Evolutionary conservation across 2,797 vertebrate genomes (phyloP).

Genomic region (Anguilla obscura): DNA sequence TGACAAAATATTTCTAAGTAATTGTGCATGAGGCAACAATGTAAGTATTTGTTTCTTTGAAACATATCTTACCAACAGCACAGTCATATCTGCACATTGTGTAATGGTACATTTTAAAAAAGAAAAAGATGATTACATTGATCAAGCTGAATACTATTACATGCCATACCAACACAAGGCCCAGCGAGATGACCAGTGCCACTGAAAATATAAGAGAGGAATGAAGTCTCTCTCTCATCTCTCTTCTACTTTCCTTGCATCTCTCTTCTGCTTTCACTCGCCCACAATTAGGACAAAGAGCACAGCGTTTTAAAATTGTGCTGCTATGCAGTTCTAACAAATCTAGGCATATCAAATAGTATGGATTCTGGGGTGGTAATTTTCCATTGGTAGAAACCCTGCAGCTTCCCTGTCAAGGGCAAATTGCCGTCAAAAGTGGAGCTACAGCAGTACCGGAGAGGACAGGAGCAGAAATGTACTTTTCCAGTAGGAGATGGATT

Average conservation of each 20-base stretch:
- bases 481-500: neutral
- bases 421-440: neutral
- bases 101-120: neutral
- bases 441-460: neutral
- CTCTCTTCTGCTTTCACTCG: neutral
- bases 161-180: neutral
- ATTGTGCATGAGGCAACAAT: neutral
- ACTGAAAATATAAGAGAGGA: neutral
- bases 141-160: neutral
- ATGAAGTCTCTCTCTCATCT: neutral
- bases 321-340: neutral
- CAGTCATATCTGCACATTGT: neutral
- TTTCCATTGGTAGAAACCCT: neutral
- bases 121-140: neutral
- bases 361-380: neutral
- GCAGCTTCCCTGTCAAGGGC: constrained; percentile 17
- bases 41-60: neutral
- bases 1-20: neutral
- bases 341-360: neutral
- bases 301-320: neutral
- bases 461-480: neutral
- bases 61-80: neutral
- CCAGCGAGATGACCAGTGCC: neutral
- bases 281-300: neutral
- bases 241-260: neutral